A percentile compares a stretch with the other conserved stretches of the same genome.
phyloP scores from a whole-genome alignment of 2,113 vertebrate genomes.

The Phoxinus phoxinus region DNA sequence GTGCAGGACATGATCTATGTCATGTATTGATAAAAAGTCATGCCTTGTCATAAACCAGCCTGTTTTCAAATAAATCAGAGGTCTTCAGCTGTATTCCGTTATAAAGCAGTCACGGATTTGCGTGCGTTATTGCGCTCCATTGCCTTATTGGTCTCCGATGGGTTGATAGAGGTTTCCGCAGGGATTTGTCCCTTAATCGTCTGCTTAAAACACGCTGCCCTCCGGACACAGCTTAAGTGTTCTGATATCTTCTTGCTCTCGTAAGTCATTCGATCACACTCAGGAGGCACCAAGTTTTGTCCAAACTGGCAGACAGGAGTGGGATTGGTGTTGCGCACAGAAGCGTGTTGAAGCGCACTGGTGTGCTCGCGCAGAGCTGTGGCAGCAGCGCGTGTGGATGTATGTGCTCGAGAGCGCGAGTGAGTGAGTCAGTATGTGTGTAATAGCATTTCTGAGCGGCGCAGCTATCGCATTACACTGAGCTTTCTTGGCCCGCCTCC shows the following conservation, averaged over 20 bases:
- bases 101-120: constrained; percentile 1
- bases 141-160: constrained; percentile 28
- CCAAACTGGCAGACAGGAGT: constrained; percentile 12
- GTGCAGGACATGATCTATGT: not conserved
- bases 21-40: constrained; percentile 23
- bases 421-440: constrained; percentile 71
- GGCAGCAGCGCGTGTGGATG: constrained; percentile 12
- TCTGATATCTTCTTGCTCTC: constrained; percentile 19
- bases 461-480: constrained; percentile 85
- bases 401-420: not conserved
- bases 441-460: constrained; percentile 77
- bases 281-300: constrained; percentile 33
- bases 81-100: constrained; percentile 23
- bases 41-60: not conserved
- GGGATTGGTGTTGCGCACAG: constrained; percentile 22
- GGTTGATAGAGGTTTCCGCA: constrained; percentile 28
- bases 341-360: constrained; percentile 31
- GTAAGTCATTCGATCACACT: not conserved
- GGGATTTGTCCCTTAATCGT: constrained; percentile 6
- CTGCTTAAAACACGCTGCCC: constrained; percentile 23
- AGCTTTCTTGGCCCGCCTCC: constrained; percentile 80
- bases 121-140: constrained; percentile 37
- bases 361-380: constrained; percentile 17
- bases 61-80: not conserved
- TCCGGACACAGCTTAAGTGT: not conserved